phyloP scores from a whole-genome alignment of 2,113 vertebrate genomes.

The Burhinus bistriatus region DNA sequence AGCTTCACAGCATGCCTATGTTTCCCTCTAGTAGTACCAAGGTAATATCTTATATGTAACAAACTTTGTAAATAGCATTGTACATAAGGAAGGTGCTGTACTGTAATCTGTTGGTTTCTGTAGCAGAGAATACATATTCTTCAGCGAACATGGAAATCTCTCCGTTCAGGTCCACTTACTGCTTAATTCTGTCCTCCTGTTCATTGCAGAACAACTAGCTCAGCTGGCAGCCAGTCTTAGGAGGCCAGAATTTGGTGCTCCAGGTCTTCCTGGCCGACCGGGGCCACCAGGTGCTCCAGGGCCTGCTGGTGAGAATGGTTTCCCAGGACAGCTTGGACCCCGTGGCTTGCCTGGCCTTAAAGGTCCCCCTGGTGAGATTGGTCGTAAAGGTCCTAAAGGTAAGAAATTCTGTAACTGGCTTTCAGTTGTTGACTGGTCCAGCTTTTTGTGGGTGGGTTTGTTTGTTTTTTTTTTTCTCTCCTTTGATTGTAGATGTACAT shows the following conservation, averaged over 20 bases:
- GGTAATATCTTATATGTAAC: neutral
- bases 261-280: constrained; percentile 89
- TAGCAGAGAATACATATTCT: neutral
- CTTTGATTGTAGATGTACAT: neutral
- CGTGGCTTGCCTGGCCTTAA: constrained; percentile 95
- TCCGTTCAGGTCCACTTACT: neutral
- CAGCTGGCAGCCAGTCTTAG: constrained; percentile 93
- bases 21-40: neutral
- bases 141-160: neutral
- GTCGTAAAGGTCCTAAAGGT: constrained; percentile 94
- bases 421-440: neutral
- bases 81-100: neutral
- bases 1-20: neutral
- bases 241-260: constrained; percentile 88
- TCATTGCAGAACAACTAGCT: constrained; percentile 87
- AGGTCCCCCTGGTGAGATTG: constrained; percentile 86
- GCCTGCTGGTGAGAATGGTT: constrained; percentile 87
- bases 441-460: neutral
- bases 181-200: neutral
- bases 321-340: constrained; percentile 88
- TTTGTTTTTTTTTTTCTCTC: no score
- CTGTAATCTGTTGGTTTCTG: neutral
- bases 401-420: neutral
- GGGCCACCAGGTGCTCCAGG: constrained; percentile 89
- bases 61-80: neutral